Percentiles rank a stretch among this genome's conserved stretches.
These are phyloP conservation scores for Hyalella azteca DNA, from an alignment of 2,888 invertebrate genomes.

Conservation along the genomic window DNA sequence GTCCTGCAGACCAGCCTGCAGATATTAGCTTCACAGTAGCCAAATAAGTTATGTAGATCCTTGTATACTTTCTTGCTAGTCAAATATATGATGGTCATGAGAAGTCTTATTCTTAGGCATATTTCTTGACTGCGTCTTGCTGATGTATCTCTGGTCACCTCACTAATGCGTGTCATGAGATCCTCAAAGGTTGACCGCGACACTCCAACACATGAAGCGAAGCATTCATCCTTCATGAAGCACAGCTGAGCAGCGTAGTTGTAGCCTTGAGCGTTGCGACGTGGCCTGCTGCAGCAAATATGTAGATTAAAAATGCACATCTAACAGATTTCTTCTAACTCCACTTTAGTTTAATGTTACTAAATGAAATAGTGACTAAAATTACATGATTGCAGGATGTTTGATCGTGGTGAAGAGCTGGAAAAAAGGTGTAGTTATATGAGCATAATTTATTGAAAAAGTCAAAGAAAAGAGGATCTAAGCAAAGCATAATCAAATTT, in stretches of 20 bases:
- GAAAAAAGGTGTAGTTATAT: too few species aligned
- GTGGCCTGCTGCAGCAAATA: background rate
- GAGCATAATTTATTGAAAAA: too few species aligned
- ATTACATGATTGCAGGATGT: background rate
- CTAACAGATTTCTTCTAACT: background rate
- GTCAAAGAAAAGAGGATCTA: too few species aligned
- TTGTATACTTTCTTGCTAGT: constrained; percentile 33
- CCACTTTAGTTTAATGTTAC: background rate
- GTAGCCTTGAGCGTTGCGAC: background rate
- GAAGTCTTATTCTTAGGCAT: constrained; percentile 28
- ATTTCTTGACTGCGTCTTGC: background rate
- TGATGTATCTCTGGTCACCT: background rate
- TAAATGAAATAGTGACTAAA: too few species aligned
- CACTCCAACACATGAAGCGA: background rate
- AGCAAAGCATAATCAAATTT: background rate
- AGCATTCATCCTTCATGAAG: constrained; percentile 23
- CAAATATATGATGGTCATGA: constrained; percentile 31
- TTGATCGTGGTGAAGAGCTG: background rate
- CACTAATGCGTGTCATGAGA: background rate
- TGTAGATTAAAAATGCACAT: background rate
- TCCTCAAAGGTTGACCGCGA: constrained; percentile 13
- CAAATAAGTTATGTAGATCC: constrained; percentile 14
- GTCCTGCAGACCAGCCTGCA: constrained; percentile 11
- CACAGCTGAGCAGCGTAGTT: constrained; percentile 30
- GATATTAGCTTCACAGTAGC: constrained; percentile 20